These are phyloP conservation scores for Dromococcyx pavoninus DNA, from an alignment of 2,797 vertebrate species.

Conservation along the genomic window DNA sequence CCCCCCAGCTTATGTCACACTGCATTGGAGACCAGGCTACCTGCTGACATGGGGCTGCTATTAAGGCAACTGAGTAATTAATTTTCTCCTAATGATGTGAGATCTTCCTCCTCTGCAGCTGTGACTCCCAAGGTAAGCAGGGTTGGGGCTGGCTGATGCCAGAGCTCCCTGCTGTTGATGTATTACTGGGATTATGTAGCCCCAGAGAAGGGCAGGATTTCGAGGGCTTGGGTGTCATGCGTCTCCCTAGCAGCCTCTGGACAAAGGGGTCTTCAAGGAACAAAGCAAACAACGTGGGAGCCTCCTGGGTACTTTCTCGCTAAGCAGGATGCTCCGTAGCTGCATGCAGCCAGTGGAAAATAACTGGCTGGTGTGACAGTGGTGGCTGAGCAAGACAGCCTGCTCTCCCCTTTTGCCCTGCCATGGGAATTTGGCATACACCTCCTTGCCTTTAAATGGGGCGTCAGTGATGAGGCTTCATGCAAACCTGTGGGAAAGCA, in stretches of 20 bases:
- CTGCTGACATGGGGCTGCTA: background rate
- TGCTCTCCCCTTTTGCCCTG: background rate
- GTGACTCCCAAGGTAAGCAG: slow-evolving; percentile 16
- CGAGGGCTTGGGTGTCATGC: background rate
- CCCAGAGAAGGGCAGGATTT: background rate
- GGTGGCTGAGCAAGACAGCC: background rate
- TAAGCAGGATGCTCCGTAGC: background rate
- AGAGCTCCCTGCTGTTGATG: slow-evolving; percentile 4
- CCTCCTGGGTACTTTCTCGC: background rate
- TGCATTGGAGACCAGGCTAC: background rate
- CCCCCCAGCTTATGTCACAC: background rate
- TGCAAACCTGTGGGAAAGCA: background rate
- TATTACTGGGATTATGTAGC: background rate
- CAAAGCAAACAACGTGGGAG: background rate
- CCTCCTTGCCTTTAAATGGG: background rate
- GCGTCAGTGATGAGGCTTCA: background rate
- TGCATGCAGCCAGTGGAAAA: background rate
- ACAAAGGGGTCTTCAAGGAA: background rate
- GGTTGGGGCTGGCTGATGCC: background rate
- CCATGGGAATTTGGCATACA: background rate
- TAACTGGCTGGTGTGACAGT: background rate
- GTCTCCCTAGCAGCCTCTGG: background rate
- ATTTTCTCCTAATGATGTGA: slow-evolving; percentile 23
- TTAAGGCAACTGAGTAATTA: slow-evolving; percentile 34
- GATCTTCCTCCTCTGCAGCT: slow-evolving; percentile 25